Base-by-base conservation (phyloP, 2,888 invertebrate species). In the Drosophila recens region DNA sequence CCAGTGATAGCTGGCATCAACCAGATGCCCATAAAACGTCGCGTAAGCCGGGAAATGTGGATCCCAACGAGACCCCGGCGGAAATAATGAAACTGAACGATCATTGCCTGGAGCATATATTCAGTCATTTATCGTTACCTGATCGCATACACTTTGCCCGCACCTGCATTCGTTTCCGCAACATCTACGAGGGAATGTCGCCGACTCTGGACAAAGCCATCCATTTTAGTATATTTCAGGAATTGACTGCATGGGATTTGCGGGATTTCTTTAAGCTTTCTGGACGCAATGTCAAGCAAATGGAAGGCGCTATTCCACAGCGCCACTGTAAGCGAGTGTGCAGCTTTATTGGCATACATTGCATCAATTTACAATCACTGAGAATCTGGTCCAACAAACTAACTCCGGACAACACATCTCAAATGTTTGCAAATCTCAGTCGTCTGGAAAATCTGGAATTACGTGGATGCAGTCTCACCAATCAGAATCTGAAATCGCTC, bases 121-220 rank as follows among this genome's bases (percentile, higher is more conserved):
- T 83, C 4, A 5, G 53, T 0, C 8, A 43, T 11, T 54, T 90
- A 8, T 0, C 33, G 0, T 3, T 74, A 4, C 0, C 3, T 0
- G 90, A 90, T 56, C 85, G 90, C 45, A 51, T 90, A 1, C 75
- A 66, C 15, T 87, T 87, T 36, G 78, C 87, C 0, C 77, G 87
- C 6, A 56, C 59, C 0, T 89, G 89, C 45, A 17, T n/a, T 2
- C 90, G 89, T 13, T 79, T 89, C 9, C 59, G 67, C 0, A 45
- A 53, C 0, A 20, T 83, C 3, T 83, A 90, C 13, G 30, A 63
- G n/a, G 40, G 42, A n/a, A 11, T 62, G 4, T 58, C 85, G 1
- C 62, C 63, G 15, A 11, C 51, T 0, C 17, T 80, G 15, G 72
- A 89, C 34, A 69, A 58, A 42, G 20, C 8, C 0, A 5, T 85